Evolutionary conservation across 53 echinoderm and acorn worm species (phyloP).

Genomic region (Echinometra lucunter): DNA sequence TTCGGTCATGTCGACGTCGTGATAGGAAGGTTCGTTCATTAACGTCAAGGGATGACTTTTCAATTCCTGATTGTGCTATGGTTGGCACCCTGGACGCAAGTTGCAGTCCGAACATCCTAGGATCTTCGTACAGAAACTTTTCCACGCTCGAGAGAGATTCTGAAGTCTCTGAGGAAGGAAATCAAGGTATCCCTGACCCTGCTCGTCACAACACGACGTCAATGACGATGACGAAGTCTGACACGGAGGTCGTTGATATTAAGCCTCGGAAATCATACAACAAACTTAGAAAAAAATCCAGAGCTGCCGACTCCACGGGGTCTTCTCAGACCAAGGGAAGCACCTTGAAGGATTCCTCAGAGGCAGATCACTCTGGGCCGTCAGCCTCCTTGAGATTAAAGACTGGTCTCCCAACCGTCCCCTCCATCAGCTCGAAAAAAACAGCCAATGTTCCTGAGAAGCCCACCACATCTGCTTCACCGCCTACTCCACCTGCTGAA

Average conservation of each 20-base stretch:
- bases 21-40: background rate
- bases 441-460: background rate
- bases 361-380: background rate
- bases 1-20: background rate
- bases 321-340: background rate
- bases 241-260: background rate
- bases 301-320: background rate
- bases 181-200: background rate
- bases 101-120: background rate
- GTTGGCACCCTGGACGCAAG: background rate
- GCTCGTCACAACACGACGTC: background rate
- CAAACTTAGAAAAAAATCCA: background rate
- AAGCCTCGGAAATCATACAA: background rate
- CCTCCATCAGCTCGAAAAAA: background rate
- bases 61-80: background rate
- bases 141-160: background rate
- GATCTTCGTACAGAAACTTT: background rate
- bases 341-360: too few species aligned
- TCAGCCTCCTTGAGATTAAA: background rate
- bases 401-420: background rate
- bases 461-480: background rate
- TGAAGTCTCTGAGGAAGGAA: background rate
- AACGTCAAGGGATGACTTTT: background rate
- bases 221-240: background rate
- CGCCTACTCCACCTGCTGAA: background rate